Base-by-base conservation (phyloP, 37 sponge, comb jelly and placozoan genomes). In the Ephydatia muelleri region DNA sequence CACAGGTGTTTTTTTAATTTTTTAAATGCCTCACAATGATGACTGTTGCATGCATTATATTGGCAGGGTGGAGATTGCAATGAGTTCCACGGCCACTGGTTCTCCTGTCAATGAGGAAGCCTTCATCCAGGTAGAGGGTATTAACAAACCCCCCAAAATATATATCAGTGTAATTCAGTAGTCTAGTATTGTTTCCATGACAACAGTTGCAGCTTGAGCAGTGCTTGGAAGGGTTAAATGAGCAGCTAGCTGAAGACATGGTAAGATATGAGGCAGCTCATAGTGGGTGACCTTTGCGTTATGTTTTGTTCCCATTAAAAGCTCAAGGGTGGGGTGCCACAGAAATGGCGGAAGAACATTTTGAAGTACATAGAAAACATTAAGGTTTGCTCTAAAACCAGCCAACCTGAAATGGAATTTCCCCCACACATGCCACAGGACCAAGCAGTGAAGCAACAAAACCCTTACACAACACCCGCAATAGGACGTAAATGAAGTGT, bases 101-200 rank as follows among this genome's bases (percentile, higher is more conserved):
- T 82, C 83, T 12, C 83, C 83, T 47, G 73, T 82, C 11, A 74
- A 82, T n/a, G 83, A 82, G 64, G 38, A 73, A 37, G 73, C 73
- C 30, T 72, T 82, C 49, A 47, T 82, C 22, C 73, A 82, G 83
- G 83, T 82, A 22, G 14, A 35, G 25, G 33, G 36, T 35, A 37
- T 22, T 5, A 35, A 14, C 30, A 57, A 37, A 9, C 22, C 38
- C 12, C 72, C 26, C 19, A 12, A n/a, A 5, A 22, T 3, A 11
- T 21, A 25, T 37, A 33, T 28, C 39, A 26, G 35, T 14, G n/a
- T 26, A n/a, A 4, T 23, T 22, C 29, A 31, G 6, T 19, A 28
- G 4, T n/a, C 31, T 2, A 26, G 31, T 49, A 32, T 8, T 31
- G 30, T 31, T 31, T 12, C 33, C 36, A 12, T 70, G 26, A 3